phyloP scores from a whole-genome alignment of 2,888 invertebrate species.

The Willowsia nigromaculata region DNA sequence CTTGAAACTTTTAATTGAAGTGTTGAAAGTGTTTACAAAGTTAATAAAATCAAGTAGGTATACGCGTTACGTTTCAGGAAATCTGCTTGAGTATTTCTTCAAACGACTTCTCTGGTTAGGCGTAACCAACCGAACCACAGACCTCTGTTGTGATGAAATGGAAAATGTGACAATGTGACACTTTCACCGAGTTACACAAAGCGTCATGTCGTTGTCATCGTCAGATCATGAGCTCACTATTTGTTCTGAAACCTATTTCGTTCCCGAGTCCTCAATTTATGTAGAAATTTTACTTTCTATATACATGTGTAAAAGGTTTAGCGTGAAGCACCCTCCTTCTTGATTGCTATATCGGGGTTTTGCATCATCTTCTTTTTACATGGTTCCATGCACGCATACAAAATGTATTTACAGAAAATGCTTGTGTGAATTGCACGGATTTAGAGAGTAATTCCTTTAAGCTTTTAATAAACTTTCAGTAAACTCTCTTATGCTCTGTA shows the following conservation, averaged over 20 bases:
- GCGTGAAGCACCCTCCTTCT: not conserved
- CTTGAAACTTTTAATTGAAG: conserved; percentile 23
- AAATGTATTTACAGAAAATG: not conserved
- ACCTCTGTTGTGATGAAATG: not conserved
- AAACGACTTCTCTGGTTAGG: not conserved
- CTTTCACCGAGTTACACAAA: conserved; percentile 1
- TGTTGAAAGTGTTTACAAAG: not conserved
- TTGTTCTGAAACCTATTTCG: not conserved
- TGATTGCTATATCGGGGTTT: not conserved
- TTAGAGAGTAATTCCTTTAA: conserved; percentile 6
- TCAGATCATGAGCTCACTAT: not conserved
- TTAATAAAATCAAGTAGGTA: not conserved
- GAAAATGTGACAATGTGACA: conserved; percentile 11
- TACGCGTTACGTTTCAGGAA: not conserved
- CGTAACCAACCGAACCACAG: not conserved
- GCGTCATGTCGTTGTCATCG: not conserved
- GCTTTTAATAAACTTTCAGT: conserved; percentile 8
- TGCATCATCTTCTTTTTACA: not conserved
- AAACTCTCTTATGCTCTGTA: not conserved
- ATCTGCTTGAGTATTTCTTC: not conserved
- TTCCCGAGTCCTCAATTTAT: not conserved
- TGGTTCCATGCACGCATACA: not conserved
- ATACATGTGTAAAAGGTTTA: not conserved
- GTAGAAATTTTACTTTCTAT: not conserved
- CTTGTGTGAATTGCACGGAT: conserved; percentile 2